phyloP scores from a whole-genome alignment of 2,113 vertebrate genomes.

The Anoura caudifer region DNA sequence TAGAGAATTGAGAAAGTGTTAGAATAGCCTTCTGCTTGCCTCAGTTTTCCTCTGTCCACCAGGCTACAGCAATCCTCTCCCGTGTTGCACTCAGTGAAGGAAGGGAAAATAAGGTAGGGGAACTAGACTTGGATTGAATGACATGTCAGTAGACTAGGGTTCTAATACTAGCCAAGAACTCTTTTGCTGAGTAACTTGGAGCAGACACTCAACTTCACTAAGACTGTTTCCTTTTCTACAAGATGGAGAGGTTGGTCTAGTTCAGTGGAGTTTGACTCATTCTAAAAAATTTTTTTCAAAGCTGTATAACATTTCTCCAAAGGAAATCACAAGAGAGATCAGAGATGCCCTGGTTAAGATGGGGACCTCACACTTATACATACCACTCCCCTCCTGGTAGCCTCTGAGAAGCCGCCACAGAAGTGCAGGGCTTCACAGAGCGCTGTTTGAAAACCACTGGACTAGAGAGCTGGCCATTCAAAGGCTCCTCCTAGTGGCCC shows the following conservation, averaged over 20 bases:
- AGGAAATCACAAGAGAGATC: background rate
- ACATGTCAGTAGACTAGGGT: background rate
- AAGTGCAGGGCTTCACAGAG: background rate
- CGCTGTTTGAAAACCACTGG: background rate
- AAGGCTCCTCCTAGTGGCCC: background rate
- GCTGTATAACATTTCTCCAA: background rate
- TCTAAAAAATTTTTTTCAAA: constrained; percentile 1
- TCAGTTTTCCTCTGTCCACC: background rate
- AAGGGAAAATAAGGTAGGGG: background rate
- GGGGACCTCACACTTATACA: background rate
- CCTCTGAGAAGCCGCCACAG: background rate
- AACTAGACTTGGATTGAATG: background rate
- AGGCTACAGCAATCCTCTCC: background rate
- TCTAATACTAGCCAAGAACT: background rate
- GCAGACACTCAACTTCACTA: background rate
- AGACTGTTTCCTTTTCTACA: background rate
- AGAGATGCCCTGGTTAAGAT: background rate
- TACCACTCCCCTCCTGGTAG: background rate
- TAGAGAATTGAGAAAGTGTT: background rate
- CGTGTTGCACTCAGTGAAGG: background rate
- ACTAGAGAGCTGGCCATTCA: background rate
- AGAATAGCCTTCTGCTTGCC: background rate
- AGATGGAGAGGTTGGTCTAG: background rate
- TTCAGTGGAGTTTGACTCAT: background rate
- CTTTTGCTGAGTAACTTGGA: background rate